Base-by-base conservation (phyloP, 2,113 vertebrate genomes). In the Daphoenositta chrysoptera region DNA sequence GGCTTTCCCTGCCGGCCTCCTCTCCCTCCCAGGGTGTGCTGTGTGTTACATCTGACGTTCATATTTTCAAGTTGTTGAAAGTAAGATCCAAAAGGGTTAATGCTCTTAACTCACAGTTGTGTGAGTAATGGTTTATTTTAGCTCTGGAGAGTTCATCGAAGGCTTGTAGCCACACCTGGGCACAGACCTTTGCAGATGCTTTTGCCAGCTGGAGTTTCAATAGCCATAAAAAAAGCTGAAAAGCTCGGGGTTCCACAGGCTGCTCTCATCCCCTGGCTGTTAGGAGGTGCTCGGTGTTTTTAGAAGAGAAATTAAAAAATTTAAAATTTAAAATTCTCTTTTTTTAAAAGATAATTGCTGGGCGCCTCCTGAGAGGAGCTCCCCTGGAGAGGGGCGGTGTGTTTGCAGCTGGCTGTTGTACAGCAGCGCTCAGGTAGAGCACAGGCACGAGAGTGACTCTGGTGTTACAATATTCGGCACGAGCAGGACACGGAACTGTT, bases 21-120 rank as follows among this genome's bases (percentile, higher is more conserved):
- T 23, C n/a, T 68, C n/a, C 10, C 0, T 39, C 42, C 35, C 15
- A 6, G 2, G 7, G 30, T 47, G 45, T 2, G 1, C 14, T 10
- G 5, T 37, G 30, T 35, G 15, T 35, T 30, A 23, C 18, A 5
- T 16, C 13, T 66, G 5, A 22, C 9, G 28, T n/a, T 87, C 14
- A 0, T 14, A 13, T 48, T 58, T 68, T 54, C 37, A 18, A 0
- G 31, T 33, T 13, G 39, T 26, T 71, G 53, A 35, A 79, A 66
- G 16, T 16, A 15, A 56, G 75, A 10, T 53, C 6, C 15, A 10
- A 16, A 24, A n/a, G 27, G 15, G 22, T 76, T 56, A 40, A 50
- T 11, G 35, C 35, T 39, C 16, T 40, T 21, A 57, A 39, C 61
- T 42, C 42, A 10, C 2, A 27, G 33, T 30, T 66, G 47, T 8